These are phyloP conservation scores for Naso thynnoides DNA, from an alignment of 2,797 vertebrate genomes.

Conservation along the genomic window DNA sequence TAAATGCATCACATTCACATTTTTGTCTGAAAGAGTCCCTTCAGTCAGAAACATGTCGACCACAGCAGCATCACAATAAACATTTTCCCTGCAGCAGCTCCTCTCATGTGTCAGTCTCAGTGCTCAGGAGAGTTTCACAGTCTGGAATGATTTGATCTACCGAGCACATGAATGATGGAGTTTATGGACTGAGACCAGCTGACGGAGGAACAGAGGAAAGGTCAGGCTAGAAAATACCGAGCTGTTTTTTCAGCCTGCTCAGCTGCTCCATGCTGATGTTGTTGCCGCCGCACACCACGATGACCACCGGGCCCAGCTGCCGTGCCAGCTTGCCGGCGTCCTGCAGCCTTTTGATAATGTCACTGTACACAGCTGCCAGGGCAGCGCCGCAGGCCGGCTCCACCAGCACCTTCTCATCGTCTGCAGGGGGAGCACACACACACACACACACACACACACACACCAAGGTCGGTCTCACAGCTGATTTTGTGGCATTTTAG, in stretches of 20 bases:
- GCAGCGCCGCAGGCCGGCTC: slow-evolving; percentile 91
- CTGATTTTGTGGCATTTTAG: background rate
- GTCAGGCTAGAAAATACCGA: slow-evolving; percentile 73
- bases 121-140: slow-evolving; percentile 38
- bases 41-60: background rate
- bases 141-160: slow-evolving; percentile 70
- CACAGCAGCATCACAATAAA: slow-evolving; percentile 11
- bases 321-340: slow-evolving; percentile 79
- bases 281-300: slow-evolving; percentile 92
- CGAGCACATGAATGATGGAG: slow-evolving; percentile 12
- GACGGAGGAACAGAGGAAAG: slow-evolving; percentile 40
- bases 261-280: slow-evolving; percentile 85
- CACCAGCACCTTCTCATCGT: slow-evolving; percentile 93
- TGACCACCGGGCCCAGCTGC: slow-evolving; percentile 82
- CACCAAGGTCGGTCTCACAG: slow-evolving; percentile 2
- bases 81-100: slow-evolving; percentile 14
- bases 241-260: slow-evolving; percentile 82
- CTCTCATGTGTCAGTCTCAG: slow-evolving; percentile 11
- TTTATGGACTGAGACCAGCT: slow-evolving; percentile 21
- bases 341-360: slow-evolving; percentile 86
- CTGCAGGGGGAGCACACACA: slow-evolving; percentile 70
- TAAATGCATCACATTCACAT: slow-evolving; percentile 2
- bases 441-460: too few relatives aligned
- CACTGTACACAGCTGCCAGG: slow-evolving; percentile 89
- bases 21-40: slow-evolving; percentile 2